A percentile compares a stretch with the other conserved stretches of the same genome.
phyloP scores from a whole-genome alignment of 2,113 vertebrate genomes.

The Addax nasomaculatus region DNA sequence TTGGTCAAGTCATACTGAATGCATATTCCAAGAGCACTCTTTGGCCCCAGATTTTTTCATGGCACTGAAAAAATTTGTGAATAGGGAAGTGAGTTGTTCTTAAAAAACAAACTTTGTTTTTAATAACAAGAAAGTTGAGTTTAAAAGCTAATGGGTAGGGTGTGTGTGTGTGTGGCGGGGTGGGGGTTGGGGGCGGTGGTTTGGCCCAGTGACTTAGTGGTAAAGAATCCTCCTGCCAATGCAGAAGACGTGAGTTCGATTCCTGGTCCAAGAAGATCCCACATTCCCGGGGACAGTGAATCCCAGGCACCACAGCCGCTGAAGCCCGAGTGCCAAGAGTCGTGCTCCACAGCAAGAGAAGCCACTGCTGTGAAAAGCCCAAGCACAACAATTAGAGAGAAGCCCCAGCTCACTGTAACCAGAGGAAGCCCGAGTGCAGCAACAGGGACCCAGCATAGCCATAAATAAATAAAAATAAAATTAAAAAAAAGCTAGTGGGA shows the following conservation, averaged over 20 bases:
- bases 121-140: background rate
- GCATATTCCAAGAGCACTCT: too few relatives aligned
- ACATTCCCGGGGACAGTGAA: background rate
- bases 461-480: background rate
- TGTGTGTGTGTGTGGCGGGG: too few relatives aligned
- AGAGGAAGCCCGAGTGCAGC: background rate
- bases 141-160: background rate
- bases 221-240: background rate
- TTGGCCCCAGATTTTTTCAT: too few relatives aligned
- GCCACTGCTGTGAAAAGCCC: background rate
- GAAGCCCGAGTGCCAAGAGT: background rate
- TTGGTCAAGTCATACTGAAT: too few relatives aligned
- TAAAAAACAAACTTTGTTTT: background rate
- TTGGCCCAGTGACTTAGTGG: background rate
- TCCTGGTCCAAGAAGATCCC: background rate
- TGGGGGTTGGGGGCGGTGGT: background rate
- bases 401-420: background rate
- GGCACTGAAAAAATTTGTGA: too few relatives aligned
- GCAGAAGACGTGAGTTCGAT: background rate
- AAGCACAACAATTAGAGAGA: background rate
- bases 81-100: background rate
- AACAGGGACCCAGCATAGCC: background rate
- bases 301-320: background rate
- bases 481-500: background rate
- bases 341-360: rapidly evolving